Evolutionary conservation across 2,113 vertebrate species (phyloP), one percentile per base, ranked within the genome.

Genomic region (Etheostoma spectabile): DNA sequence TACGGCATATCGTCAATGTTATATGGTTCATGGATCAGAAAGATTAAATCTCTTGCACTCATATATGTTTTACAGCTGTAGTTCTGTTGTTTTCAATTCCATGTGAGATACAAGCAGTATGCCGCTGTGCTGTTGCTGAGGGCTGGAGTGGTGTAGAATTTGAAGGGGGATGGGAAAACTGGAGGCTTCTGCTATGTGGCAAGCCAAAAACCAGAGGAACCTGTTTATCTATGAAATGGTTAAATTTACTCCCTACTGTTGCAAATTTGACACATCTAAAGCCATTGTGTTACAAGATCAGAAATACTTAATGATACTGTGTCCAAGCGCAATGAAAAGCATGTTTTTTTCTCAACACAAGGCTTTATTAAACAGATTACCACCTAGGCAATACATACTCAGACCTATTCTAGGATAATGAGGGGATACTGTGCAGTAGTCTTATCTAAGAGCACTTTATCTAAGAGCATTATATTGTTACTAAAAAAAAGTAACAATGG

Each of bases 401-500:
- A 65, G 35, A 71, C 19, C 24, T 67, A 53, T 53, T 79, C 66
- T 46, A 78, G 55, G 42, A 83, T n/a, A 79, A 64, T 59, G 71
- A 86, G 22, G 80, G 52, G 62, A 89, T 45, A 66, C 42, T 63
- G 55, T 84, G 71, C 76, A 69, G 70, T 66, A 56, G 4, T 64
- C 84, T 86, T 78, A 51, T 89, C 57, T 77, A 79, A 85, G 65
- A 85, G 75, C 89, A 83, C 81, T 90, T 75, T 30, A 30, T 30
- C 30, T 30, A 30, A 89, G 67, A 88, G 75, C 70, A 85, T 83
- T 74, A 73, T 68, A 72, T 77, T 81, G 51, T 75, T 68, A 82
- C 72, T 69, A 69, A 33, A 86, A 79, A 77, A 77, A 84, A 86
- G 84, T 90, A 91, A 93, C 89, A 88, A 88, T 89, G 80, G 80